Percentiles rank a stretch among this genome's conserved stretches.
Conservation (phyloP, 2,797 vertebrate genomes). For the Momotus momota region DNA sequence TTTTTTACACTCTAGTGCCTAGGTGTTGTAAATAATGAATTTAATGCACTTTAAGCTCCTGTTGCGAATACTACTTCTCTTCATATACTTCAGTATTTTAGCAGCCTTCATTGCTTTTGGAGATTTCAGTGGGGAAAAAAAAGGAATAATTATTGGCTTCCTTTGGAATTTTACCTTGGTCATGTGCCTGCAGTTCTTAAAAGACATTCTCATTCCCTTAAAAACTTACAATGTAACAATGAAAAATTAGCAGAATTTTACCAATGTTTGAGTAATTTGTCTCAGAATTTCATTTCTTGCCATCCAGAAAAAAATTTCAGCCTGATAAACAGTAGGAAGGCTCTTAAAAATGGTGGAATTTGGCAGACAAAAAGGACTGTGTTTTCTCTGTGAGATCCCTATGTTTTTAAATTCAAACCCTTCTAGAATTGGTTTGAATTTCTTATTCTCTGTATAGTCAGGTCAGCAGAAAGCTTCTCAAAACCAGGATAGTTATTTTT, state of each 20-base stretch:
- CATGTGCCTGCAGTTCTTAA: background rate
- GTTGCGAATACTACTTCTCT: background rate
- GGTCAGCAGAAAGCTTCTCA: background rate
- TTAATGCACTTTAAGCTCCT: background rate
- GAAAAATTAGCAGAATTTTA: background rate
- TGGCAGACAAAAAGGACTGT: background rate
- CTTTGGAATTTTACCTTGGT: background rate
- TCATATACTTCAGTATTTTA: background rate
- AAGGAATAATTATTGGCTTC: background rate
- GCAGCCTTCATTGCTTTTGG: background rate
- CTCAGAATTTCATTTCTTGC: background rate
- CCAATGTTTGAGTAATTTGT: background rate
- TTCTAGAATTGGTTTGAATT: background rate
- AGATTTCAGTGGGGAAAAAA: background rate
- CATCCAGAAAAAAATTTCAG: background rate
- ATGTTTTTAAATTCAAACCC: background rate
- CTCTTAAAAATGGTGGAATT: background rate
- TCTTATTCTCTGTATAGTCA: background rate
- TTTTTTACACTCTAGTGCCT: background rate
- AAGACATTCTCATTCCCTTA: background rate
- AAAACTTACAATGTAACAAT: background rate
- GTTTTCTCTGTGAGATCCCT: background rate
- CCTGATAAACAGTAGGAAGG: background rate
- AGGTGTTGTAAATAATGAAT: background rate
- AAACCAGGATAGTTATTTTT: background rate